phyloP scores from a whole-genome alignment of 2,797 vertebrate species.

The Borostomias antarcticus region DNA sequence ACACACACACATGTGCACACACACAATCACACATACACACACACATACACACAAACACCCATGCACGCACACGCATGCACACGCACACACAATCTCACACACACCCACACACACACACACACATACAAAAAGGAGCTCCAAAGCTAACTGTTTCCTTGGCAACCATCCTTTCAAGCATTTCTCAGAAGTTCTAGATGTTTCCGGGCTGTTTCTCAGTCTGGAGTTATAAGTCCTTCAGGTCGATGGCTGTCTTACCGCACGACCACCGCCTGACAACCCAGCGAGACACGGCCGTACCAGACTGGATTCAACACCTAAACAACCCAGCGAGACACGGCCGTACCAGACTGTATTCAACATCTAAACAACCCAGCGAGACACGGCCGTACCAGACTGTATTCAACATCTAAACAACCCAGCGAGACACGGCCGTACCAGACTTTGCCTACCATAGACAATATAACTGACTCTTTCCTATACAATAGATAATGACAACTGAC shows the following conservation, averaged over 20 bases:
- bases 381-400: too few species aligned
- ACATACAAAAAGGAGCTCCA: not conserved
- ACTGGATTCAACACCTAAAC: slow-evolving; percentile 33
- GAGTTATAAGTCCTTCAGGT: slow-evolving; percentile 10
- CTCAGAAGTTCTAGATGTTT: slow-evolving; percentile 28
- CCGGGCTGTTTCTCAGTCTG: slow-evolving; percentile 27
- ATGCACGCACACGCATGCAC: too few species aligned
- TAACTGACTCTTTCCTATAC: too few species aligned
- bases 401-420: too few species aligned
- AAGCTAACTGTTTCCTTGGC: slow-evolving; percentile 44
- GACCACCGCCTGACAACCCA: too few species aligned
- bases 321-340: slow-evolving; percentile 11
- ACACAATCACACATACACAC: not conserved
- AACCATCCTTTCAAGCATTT: slow-evolving; percentile 27
- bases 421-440: too few species aligned
- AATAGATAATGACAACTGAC: too few species aligned
- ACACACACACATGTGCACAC: not conserved
- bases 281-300: too few species aligned
- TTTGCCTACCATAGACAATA: too few species aligned
- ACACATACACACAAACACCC: not conserved
- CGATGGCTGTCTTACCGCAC: too few species aligned
- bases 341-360: too few species aligned
- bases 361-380: too few species aligned
- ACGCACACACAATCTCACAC: not conserved
- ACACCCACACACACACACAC: not conserved